Evolutionary conservation across 1,140 invertebrate genomes (phyloP), one percentile per base, ranked within the genome.

Genomic region (Leucophenga varia): DNA sequence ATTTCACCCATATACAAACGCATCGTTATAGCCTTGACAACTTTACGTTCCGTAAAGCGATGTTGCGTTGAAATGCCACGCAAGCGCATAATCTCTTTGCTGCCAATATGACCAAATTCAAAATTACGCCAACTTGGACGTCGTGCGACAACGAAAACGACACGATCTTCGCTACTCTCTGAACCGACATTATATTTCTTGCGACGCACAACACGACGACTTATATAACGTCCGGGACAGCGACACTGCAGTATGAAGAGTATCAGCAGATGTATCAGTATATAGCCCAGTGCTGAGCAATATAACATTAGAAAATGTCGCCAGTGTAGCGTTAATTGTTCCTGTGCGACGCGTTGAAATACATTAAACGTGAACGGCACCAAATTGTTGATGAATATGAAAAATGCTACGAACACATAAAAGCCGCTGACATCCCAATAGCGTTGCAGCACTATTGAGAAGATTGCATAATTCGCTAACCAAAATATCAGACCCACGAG

Each of bases 21-120:
- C 35, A 93, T 55, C 32, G 78, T 81, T 35, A 86, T 71, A 47
- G 85, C 79, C 52, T 86, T 82, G 0, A 95, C 81, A 0, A 88
- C 79, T 81, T 77, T 84, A 0, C 49, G 54, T 3, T 59, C 57
- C 22, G 48, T 44, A 0, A 35, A 20, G 0, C 25, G 28, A 30
- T 61, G 52, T 3, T 32, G 21, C 5, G 64, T 69, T 10, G 49
- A 50, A 1, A 72, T 25, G 14, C 65, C 59, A 0, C 45, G 48
- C 19, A 72, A 5, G 0, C 54, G 49, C 10, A 69, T 18, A 7
- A 59, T 1, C 20, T 70, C 67, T n/a, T 40, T 17, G 18, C 53
- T 52, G n/a, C 54, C 53, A 7, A 60, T 45, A 35, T 54, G 53
- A 2, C 64, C 64, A 28, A 50, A 72, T 32, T 72, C 69, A 5